phyloP scores from a whole-genome alignment of 2,888 invertebrate species.

The Spisula solida region DNA sequence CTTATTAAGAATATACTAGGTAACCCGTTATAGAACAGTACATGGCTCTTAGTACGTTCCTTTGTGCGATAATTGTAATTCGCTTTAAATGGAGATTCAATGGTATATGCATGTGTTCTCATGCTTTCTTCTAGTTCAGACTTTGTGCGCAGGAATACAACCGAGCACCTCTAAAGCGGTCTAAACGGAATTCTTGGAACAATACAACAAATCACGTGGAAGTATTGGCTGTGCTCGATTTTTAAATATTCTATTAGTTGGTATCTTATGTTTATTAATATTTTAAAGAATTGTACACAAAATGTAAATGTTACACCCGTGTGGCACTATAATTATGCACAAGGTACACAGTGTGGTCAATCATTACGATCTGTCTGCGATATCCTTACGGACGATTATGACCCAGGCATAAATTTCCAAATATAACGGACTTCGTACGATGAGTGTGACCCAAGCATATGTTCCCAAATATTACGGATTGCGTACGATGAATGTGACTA shows the following conservation, averaged over 20 bases:
- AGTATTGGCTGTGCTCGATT: constrained; percentile 11
- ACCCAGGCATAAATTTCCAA: too few species aligned
- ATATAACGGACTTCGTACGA: too few species aligned
- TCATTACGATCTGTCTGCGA: too few species aligned
- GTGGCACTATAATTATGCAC: too few species aligned
- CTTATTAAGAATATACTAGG: background rate
- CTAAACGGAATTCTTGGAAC: background rate
- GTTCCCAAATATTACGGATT: too few species aligned
- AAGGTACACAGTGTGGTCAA: too few species aligned
- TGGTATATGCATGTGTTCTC: background rate
- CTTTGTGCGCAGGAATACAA: background rate
- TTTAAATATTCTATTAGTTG: background rate
- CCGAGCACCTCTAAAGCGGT: background rate
- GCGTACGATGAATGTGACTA: too few species aligned
- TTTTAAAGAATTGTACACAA: too few species aligned
- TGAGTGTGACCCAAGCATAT: too few species aligned
- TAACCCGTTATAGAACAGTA: background rate
- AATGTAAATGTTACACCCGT: too few species aligned
- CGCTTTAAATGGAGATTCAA: background rate
- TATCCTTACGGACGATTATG: too few species aligned
- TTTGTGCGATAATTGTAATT: background rate
- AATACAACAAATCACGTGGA: background rate
- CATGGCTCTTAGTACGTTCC: background rate
- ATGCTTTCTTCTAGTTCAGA: background rate
- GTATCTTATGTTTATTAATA: background rate